Conservation (phyloP, 2,888 invertebrate species). For the Lingula anatina region DNA sequence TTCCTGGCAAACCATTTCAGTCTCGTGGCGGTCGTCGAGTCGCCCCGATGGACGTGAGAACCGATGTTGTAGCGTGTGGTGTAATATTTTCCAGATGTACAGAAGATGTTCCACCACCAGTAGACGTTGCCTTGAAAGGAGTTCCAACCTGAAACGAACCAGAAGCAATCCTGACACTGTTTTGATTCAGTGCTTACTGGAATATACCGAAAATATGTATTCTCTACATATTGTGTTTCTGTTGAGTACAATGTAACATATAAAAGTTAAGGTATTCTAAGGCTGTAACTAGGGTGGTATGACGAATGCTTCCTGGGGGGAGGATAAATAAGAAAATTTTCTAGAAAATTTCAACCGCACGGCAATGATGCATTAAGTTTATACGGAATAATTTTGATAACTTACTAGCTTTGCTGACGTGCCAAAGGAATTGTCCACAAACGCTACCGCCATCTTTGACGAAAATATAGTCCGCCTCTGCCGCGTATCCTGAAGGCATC, state of each 20-base stretch:
- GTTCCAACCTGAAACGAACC: neutral
- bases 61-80: neutral
- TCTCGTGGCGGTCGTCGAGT: neutral
- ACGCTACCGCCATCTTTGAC: neutral
- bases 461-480: neutral
- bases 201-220: too few species aligned
- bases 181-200: too few species aligned
- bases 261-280: too few species aligned
- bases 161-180: too few species aligned
- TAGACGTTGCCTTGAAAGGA: neutral
- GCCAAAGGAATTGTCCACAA: neutral
- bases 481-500: neutral
- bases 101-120: neutral
- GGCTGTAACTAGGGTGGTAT: too few species aligned
- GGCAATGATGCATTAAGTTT: too few species aligned
- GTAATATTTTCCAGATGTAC: neutral
- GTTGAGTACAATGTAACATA: too few species aligned
- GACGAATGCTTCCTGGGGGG: too few species aligned
- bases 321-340: too few species aligned
- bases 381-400: too few species aligned
- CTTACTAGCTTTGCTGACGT: neutral
- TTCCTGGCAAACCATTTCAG: neutral
- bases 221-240: too few species aligned
- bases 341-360: too few species aligned
- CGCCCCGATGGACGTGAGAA: neutral